These are phyloP conservation scores for Etheostoma nigrum DNA, from an alignment of 2,797 vertebrate genomes.

Conservation along the genomic window DNA sequence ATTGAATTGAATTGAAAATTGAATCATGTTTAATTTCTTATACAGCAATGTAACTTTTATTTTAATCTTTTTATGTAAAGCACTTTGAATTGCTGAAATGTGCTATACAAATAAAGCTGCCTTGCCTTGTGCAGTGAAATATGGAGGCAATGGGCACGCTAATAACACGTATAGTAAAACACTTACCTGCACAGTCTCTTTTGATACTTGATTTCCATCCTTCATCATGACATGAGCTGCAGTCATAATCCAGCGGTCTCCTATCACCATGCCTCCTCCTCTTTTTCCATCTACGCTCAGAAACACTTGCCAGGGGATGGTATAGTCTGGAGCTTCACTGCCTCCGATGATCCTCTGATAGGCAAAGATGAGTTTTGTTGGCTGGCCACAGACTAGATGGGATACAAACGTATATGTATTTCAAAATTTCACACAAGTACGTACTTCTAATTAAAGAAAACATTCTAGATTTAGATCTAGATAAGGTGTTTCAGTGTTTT, in stretches of 20 bases:
- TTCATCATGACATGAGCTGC: conserved; percentile 74
- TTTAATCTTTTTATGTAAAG: too few relatives aligned
- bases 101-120: too few relatives aligned
- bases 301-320: conserved; percentile 82
- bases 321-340: not conserved
- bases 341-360: conserved; percentile 74
- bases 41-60: too few relatives aligned
- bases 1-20: too few relatives aligned
- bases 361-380: not conserved
- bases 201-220: accelerated
- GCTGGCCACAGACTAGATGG: conserved; percentile 78
- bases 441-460: not conserved
- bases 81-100: too few relatives aligned
- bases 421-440: not conserved
- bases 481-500: not conserved
- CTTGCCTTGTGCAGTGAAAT: not conserved
- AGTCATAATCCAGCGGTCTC: conserved; percentile 82
- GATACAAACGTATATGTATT: not conserved
- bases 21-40: too few relatives aligned
- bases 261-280: conserved; percentile 78
- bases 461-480: not conserved
- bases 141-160: not conserved
- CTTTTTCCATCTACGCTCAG: accelerated
- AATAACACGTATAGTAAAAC: not conserved
- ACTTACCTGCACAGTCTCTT: not conserved